Evolutionary conservation across 2,113 vertebrate genomes (phyloP).

Genomic region (Toxotes chatareus): DNA sequence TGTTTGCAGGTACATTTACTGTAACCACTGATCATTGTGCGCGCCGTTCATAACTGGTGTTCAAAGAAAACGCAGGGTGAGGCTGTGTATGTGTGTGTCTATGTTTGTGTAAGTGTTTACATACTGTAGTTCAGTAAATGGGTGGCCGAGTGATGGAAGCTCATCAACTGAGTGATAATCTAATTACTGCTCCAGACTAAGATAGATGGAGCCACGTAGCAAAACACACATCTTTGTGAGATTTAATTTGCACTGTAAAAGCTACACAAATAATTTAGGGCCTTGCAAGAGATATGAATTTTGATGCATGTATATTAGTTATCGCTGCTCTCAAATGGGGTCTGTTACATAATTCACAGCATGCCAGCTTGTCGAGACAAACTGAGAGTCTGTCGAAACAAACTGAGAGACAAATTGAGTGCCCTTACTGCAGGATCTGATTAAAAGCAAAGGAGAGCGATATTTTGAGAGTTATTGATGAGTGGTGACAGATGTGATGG

Average conservation of each 20-base stretch:
- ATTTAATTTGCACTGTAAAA: conserved; percentile 76
- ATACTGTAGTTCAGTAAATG: conserved; percentile 40
- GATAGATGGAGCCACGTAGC: conserved; percentile 68
- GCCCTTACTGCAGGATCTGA: conserved; percentile 64
- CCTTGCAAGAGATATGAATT: conserved; percentile 68
- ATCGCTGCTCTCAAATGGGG: conserved; percentile 59
- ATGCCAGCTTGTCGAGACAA: conserved; percentile 55
- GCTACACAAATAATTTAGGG: conserved; percentile 73
- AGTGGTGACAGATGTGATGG: conserved; percentile 70
- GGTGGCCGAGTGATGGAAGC: conserved; percentile 57
- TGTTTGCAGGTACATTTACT: background rate
- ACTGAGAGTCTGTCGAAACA: conserved; percentile 61
- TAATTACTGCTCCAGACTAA: conserved; percentile 76
- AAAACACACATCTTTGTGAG: conserved; percentile 71
- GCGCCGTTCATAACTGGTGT: background rate
- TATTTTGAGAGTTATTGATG: conserved; percentile 73
- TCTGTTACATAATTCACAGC: conserved; percentile 72
- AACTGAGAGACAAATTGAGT: conserved; percentile 71
- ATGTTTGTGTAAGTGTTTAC: background rate
- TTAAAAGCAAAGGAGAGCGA: conserved; percentile 68
- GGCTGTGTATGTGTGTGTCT: background rate
- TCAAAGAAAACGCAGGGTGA: background rate
- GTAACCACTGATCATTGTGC: conserved; percentile 1
- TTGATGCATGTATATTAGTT: conserved; percentile 70
- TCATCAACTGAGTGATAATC: conserved; percentile 78